Base-by-base conservation (phyloP, 2,113 vertebrate species). In the Pelvicachromis taeniatus region DNA sequence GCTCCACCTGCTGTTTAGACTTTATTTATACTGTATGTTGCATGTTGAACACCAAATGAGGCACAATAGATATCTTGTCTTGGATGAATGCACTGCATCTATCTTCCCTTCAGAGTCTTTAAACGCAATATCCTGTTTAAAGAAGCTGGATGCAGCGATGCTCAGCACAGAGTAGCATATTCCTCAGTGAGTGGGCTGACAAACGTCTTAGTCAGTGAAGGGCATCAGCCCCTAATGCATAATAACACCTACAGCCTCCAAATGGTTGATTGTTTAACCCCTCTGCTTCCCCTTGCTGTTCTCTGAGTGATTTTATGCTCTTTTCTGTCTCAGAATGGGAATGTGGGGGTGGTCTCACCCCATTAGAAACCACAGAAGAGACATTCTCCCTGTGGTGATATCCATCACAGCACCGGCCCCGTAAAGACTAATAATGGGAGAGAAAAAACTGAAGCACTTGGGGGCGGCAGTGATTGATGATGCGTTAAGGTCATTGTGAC, bases 381-480 rank as follows among this genome's bases (percentile, higher is more conserved):
- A 89, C 77, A 42, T 85, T 87, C 81, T 91, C 91, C 82, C 91
- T 50, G 26, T 83, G 88, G 92, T 89, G 85, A 91, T 78, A 88
- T 88, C 89, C 79, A 90, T 94, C 91, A 89, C 14, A 59, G 33
- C 81, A 80, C 54, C 77, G 56, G 83, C 81, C 85, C 85, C 87
- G 86, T 68, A 84, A 91, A 90, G 88, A 89, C 88, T 86, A 93
- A 88, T 89, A 88, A 91, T 84, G 6, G 16, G 23, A 35, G 29
- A 84, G 85, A 78, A 91, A 88, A 48, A 89, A 86, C 59, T 59
- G 17, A 84, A 80, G 56, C 78, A 88, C 85, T 77, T 91, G 78
- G 87, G 90, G 90, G 89, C 73, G 70, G 85, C 87, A 77, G 78
- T 94, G 93, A 96, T 92, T 87, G 91, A 95, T 95, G 92, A 90